Evolutionary conservation across 2,797 vertebrate species (phyloP), one percentile per base, ranked within the genome.

Genomic region (Silurus lanzhouensis): DNA sequence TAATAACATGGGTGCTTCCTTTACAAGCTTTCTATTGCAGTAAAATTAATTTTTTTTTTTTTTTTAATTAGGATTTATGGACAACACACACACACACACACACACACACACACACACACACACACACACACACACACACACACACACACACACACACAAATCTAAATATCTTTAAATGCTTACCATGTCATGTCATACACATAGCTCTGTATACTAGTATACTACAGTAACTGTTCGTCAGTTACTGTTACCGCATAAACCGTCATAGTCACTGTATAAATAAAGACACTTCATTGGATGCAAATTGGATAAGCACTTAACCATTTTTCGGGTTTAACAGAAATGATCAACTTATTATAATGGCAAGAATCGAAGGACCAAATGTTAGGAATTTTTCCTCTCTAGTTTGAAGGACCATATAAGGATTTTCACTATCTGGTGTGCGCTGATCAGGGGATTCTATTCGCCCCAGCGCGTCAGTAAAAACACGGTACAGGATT

Each of bases 231-330:
- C 13, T 76, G 52, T 31, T 9, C n/a, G 0, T 57, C 25, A 31
- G n/a, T n/a, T n/a, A n/a, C n/a, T n/a, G n/a, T n/a, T 9, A 27
- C 38, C 31, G 52, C 52, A 57, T 27, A 58, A 57, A 76, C 7
- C 8, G 27, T 76, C 25, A 57, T 48, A 20, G 5, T 4, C 25
- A 57, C 27, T 76, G 25, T 5, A 55, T 22, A n/a, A 72, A 72
- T 22, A 76, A n/a, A 27, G 7, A 75, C 48, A 76, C 57, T 76
- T 55, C 48, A 57, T 57, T 55, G n/a, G n/a, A 57, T 75, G 72
- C 6, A 75, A 57, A 27, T 25, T 55, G n/a, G 48, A 17, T n/a
- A 10, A 17, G 48, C 55, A 27, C 6, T 52, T 46, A 31, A 71
- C 20, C 38, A 71, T 17, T 74, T 27, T 72, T 70, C 7, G 52